Evolutionary conservation across 1,140 invertebrate genomes (phyloP), one percentile per base, ranked within the genome.

Genomic region (Drosophila littoralis): DNA sequence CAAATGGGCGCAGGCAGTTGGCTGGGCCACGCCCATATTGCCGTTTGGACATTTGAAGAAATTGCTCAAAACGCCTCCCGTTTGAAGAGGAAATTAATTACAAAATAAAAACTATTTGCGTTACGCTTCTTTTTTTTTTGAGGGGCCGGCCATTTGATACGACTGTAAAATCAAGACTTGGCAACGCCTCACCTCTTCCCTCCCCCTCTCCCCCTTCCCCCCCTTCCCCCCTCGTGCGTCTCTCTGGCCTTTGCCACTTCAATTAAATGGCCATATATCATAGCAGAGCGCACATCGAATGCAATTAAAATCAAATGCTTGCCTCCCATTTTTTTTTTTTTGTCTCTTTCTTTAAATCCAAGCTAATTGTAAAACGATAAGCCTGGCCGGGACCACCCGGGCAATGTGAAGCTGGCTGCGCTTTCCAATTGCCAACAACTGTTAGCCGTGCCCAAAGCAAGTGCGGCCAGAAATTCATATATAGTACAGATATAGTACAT

Each of bases 221-320:
- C 7, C 12, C 22, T 13, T n/a, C 0, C 32, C n/a, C 8, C 12
- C 22, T 17, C 15, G 0, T 1, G 22, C 22, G 22, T 28, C 22
- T 28, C 22, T 2, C 28, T 33, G 46, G 45, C 74, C 65, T 74
- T 90, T 85, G 77, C 74, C 77, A 80, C 80, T 88, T 88, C 84
- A 88, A 88, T 88, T 88, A 88, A 88, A 88, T 83, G 80, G 77
- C 80, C 73, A 88, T 88, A 88, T 83, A 89, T 89, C 84, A 88
- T 61, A 65, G 10, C 42, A 46, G 10, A 36, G 40, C 40, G 79
- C 84, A 80, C 84, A 80, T 89, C 83, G 61, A 77, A 89, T 89
- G 81, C 80, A 84, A 88, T 88, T 88, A 88, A 89, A 89, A 79
- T 88, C 84, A 88, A 88, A 86, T 88, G 67, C 75, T 43, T 36